phyloP scores from a whole-genome alignment of 2,113 vertebrate species.

The Manacus vitellinus region DNA sequence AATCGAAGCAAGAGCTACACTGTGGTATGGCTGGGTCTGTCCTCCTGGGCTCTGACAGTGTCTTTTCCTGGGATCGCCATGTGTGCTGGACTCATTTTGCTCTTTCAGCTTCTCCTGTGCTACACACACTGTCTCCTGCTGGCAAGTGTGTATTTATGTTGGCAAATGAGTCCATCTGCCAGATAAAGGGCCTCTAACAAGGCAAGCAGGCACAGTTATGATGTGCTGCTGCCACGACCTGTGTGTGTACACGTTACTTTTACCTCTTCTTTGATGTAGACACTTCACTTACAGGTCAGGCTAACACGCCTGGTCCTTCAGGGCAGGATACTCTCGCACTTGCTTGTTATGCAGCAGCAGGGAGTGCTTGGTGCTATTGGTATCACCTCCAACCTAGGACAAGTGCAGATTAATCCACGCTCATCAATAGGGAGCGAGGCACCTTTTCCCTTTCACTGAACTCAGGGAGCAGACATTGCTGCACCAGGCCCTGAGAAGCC shows the following conservation, averaged over 20 bases:
- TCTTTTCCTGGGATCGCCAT: background rate
- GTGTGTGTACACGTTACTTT: rapidly evolving
- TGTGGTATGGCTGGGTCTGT: background rate
- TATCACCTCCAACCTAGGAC: background rate
- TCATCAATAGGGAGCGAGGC: background rate
- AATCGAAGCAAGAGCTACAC: background rate
- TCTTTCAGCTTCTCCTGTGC: background rate
- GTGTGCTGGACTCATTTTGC: background rate
- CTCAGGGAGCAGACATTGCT: background rate
- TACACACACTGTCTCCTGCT: background rate
- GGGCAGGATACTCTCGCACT: background rate
- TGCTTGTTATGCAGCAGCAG: background rate
- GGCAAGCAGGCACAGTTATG: background rate
- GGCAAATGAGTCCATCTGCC: background rate
- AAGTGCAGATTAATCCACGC: background rate
- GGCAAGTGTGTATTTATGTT: background rate
- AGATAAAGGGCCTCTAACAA: background rate
- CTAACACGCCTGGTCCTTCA: background rate
- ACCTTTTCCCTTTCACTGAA: background rate
- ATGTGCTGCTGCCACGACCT: background rate
- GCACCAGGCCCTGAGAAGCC: background rate
- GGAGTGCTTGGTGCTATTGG: background rate
- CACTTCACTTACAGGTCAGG: background rate
- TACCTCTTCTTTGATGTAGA: background rate
- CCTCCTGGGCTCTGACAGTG: rapidly evolving